These are phyloP conservation scores for Vireo griseus DNA, from an alignment of 2,797 vertebrate genomes.

Conservation along the genomic window DNA sequence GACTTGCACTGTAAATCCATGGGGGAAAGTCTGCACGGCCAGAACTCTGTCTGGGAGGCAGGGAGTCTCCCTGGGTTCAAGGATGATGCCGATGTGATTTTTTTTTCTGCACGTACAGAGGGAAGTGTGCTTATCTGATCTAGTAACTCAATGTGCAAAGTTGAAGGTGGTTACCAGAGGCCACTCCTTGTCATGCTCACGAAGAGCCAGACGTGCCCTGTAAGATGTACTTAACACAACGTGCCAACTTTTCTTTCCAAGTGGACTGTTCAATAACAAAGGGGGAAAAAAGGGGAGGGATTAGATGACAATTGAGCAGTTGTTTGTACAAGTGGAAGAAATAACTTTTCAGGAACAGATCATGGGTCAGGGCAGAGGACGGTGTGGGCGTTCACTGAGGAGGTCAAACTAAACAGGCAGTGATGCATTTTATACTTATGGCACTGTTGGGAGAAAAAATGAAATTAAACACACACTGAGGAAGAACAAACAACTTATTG, in stretches of 20 bases:
- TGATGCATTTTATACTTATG: constrained; percentile 56
- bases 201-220: rapidly evolving
- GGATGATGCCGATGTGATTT: rapidly evolving
- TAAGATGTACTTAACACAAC: rapidly evolving
- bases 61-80: neutral
- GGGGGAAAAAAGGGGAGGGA: neutral
- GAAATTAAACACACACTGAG: constrained; percentile 62
- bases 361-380: constrained; percentile 40
- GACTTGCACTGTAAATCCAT: neutral
- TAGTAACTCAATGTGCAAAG: neutral
- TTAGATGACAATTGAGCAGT: constrained; percentile 33
- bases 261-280: neutral
- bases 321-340: constrained; percentile 67
- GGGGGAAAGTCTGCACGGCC: neutral
- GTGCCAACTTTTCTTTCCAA: neutral
- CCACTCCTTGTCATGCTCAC: neutral
- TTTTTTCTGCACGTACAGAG: neutral
- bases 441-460: constrained; percentile 65
- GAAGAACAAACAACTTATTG: constrained; percentile 68
- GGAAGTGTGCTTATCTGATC: neutral
- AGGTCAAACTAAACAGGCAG: constrained; percentile 72
- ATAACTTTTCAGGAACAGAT: constrained; percentile 64
- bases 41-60: rapidly evolving
- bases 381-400: constrained; percentile 65
- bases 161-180: neutral